Conservation (phyloP, 35 echinoderm and acorn worm genomes). For the Patiria miniata region DNA sequence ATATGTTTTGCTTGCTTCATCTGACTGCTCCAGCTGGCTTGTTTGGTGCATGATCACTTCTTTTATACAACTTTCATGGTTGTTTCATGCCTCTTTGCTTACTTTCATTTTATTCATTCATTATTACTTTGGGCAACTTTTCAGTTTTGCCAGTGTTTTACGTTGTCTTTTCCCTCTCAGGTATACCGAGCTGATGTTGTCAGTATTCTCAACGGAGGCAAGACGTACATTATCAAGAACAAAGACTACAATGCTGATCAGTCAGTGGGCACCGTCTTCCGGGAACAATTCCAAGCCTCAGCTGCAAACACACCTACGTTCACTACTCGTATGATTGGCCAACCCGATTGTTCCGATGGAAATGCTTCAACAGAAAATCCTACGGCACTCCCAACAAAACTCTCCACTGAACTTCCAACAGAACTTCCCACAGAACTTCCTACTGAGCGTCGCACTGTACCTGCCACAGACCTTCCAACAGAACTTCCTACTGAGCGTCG, state of each 20-base stretch:
- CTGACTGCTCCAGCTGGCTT: background rate
- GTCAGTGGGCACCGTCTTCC: background rate
- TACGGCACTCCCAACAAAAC: too few species aligned
- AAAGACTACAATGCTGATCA: conserved; percentile 10
- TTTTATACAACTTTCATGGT: background rate
- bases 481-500: too few species aligned
- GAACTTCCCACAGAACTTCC: too few species aligned
- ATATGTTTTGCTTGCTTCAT: background rate
- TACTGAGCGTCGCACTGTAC: too few species aligned
- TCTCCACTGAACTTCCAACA: too few species aligned
- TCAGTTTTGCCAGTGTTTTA: too few species aligned
- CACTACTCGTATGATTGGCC: background rate
- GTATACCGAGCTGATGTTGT: background rate
- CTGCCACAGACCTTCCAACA: too few species aligned
- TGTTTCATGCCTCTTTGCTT: background rate
- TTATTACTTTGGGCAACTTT: too few species aligned
- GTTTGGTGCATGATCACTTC: background rate
- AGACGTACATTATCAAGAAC: background rate
- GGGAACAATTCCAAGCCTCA: background rate
- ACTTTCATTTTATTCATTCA: too few species aligned
- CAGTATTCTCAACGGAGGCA: background rate
- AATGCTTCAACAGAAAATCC: too few species aligned
- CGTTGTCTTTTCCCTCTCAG: background rate
- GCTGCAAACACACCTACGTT: background rate
- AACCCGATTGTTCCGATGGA: conserved; percentile 1